A percentile compares a stretch with the other conserved stretches of the same genome.
These are phyloP conservation scores for Otus scops DNA, from an alignment of 2,797 vertebrate genomes.

Conservation along the genomic window DNA sequence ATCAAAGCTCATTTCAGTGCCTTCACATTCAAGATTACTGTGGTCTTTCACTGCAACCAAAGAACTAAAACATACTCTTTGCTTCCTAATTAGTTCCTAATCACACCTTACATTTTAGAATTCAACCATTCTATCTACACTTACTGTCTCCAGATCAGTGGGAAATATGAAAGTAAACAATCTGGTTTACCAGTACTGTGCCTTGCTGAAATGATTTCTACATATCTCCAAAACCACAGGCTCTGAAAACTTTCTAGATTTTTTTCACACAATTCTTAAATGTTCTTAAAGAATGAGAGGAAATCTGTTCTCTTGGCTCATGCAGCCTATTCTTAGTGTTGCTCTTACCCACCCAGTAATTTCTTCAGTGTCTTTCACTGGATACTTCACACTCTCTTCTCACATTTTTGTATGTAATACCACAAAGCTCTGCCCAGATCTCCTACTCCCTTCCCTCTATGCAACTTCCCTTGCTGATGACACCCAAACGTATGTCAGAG, in stretches of 20 bases:
- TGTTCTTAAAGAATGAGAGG: not conserved
- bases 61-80: not conserved
- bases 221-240: not conserved
- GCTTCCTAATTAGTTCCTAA: not conserved
- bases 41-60: not conserved
- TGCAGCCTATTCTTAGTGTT: not conserved
- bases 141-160: not conserved
- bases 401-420: not conserved
- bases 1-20: not conserved
- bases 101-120: not conserved
- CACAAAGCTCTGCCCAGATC: conserved; percentile 9
- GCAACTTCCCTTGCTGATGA: not conserved
- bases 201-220: not conserved
- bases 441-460: not conserved
- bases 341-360: not conserved
- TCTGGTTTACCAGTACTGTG: not conserved
- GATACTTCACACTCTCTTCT: not conserved
- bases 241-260: not conserved
- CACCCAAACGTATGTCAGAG: not conserved
- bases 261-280: not conserved
- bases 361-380: not conserved
- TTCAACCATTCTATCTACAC: not conserved
- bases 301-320: not conserved
- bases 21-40: not conserved
- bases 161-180: not conserved